phyloP scores from a whole-genome alignment of 92 coral and sea anemone genomes.

The Porites lobata region DNA sequence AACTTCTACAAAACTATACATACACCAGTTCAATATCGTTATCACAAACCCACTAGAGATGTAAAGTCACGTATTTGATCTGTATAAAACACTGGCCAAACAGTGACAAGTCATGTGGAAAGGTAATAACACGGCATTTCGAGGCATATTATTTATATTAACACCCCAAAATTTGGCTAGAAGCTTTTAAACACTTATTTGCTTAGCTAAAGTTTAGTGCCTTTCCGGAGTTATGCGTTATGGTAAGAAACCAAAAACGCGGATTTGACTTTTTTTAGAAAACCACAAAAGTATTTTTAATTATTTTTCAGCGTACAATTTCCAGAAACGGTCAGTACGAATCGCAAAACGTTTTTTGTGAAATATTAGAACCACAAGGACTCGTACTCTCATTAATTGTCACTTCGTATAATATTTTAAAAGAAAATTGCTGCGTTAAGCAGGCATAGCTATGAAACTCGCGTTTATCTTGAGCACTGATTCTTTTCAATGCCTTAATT shows the following conservation, averaged over 20 bases:
- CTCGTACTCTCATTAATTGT: too few species aligned
- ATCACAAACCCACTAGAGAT: background rate
- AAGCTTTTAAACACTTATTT: constrained; percentile 26
- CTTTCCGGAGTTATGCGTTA: constrained; percentile 15
- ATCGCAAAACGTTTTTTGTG: too few species aligned
- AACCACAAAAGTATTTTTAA: constrained; percentile 29
- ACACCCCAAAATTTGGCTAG: background rate
- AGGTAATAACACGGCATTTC: background rate
- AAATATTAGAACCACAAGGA: background rate
- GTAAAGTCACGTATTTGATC: constrained; percentile 21
- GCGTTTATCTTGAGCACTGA: too few species aligned
- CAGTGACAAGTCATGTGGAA: constrained; percentile 18
- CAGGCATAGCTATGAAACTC: too few species aligned
- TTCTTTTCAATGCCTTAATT: too few species aligned
- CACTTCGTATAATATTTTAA: too few species aligned
- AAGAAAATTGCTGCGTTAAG: too few species aligned
- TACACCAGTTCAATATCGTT: constrained; percentile 26
- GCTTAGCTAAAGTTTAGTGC: background rate
- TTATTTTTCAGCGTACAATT: background rate
- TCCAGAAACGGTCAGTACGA: background rate
- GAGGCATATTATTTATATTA: constrained; percentile 1
- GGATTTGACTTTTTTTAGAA: background rate
- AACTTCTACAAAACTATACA: background rate
- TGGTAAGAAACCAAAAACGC: background rate
- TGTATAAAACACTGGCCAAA: background rate